Base-by-base conservation (phyloP, 2,888 invertebrate species). In the Lysandra coridon region DNA sequence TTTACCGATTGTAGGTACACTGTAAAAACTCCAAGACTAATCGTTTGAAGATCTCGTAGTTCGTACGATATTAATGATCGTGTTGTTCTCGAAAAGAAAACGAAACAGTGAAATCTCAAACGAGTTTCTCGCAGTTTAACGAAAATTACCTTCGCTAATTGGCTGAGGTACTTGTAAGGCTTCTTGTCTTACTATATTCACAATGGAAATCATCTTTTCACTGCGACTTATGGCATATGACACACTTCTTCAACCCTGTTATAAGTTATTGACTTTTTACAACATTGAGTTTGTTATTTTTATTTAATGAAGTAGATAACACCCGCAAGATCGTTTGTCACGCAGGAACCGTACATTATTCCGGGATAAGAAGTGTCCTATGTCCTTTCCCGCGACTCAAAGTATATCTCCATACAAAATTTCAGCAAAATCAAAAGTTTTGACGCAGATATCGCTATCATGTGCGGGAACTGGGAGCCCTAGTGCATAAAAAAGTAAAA, bases 81-180 rank as follows among this genome's bases (percentile, higher is more conserved):
- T 37, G 14, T 69, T 69, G 5, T 69, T 69, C 69, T 69, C 69
- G 14, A 33, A 37, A 37, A 37, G 69, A 69, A 30, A 64, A 64
- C 64, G 30, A 64, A 69, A 69, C 69, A 37, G 17, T 37, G 69
- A 17, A 69, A 69, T 69, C 69, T 69, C 33, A 33, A 69, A 14
- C 33, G 3, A 33, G 69, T 69, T 69, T 33, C 69, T 69, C 33
- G 33, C 4, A 69, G 69, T 69, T 69, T 23, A 30, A 64, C 69
- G 33, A 69, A 69, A 69, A 69, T 33, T 69, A 69, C 69, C 14
- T 1, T 17, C 69, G 69, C 69, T 69, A 69, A 69, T 69, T 69
- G 33, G 69, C 33, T 37, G 69, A 33, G 3, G 64, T 12, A 69
- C 69, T 33, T 69, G 69, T 69, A 69, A 5, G 69, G 33, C 14